Conservation (phyloP, 2,113 vertebrate genomes). For the Apus apus region DNA sequence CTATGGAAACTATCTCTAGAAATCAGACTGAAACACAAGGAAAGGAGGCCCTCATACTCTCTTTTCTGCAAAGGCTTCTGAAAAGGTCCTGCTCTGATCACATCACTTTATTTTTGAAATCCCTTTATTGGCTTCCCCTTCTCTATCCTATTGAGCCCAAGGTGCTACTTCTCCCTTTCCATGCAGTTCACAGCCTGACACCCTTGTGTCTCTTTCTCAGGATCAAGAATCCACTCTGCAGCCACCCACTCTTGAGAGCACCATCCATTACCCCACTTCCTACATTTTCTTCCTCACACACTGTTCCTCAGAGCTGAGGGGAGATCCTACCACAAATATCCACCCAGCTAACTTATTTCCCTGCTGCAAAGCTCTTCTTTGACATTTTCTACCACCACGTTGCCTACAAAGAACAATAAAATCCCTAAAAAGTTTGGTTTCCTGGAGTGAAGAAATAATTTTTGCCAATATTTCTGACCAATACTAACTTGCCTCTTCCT, state of each 20-base stretch:
- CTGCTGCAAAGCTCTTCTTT: constrained; percentile 26
- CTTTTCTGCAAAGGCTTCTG: not conserved
- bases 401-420: constrained; percentile 17
- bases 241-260: not conserved
- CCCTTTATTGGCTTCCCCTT: not conserved
- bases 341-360: constrained; percentile 3
- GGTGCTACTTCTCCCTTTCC: not conserved
- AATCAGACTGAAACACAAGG: not conserved
- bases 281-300: not conserved
- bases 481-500: not conserved
- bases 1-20: not conserved
- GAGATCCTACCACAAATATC: not conserved
- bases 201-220: not conserved
- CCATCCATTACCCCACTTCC: not conserved
- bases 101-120: not conserved
- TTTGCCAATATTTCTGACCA: not conserved
- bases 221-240: not conserved
- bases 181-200: not conserved
- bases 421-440: not conserved
- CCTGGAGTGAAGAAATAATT: not conserved
- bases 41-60: not conserved
- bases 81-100: not conserved
- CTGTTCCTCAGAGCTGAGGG: not conserved
- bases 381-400: not conserved
- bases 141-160: not conserved